phyloP scores from a whole-genome alignment of 2,113 vertebrate genomes.

The Colistium nudipinnis region DNA sequence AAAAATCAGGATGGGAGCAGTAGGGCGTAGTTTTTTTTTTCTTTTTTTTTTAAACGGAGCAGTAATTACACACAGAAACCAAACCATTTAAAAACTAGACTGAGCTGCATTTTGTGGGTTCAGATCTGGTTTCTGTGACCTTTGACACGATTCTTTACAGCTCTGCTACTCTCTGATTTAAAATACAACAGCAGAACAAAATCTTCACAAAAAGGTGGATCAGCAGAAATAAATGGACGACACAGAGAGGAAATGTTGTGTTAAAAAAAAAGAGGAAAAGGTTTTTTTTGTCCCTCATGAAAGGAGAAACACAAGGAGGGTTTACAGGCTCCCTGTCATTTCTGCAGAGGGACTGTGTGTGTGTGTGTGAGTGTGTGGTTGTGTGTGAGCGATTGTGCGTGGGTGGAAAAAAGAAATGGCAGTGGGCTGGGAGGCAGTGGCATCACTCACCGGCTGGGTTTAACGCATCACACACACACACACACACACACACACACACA shows the following conservation, averaged over 20 bases:
- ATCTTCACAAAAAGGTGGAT: too few species aligned
- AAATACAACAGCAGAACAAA: not conserved
- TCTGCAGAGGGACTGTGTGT: constrained; percentile 17
- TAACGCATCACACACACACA: constrained; percentile 39
- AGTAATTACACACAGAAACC: constrained; percentile 34
- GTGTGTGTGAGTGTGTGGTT: not conserved
- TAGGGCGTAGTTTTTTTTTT: constrained; percentile 23
- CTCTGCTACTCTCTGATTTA: not conserved
- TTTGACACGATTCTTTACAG: constrained; percentile 1
- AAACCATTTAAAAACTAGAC: not conserved
- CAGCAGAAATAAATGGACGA: not conserved
- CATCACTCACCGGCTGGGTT: constrained; percentile 38
- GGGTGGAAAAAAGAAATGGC: not conserved
- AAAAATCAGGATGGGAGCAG: not conserved
- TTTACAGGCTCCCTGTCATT: constrained; percentile 51
- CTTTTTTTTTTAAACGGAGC: constrained; percentile 1
- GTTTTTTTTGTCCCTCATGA: too few species aligned
- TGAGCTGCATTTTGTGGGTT: constrained; percentile 9
- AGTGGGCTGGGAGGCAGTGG: constrained; percentile 8
- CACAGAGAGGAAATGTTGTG: not conserved
- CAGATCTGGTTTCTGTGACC: not conserved
- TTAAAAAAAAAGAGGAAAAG: constrained; percentile 24
- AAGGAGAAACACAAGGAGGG: constrained; percentile 9
- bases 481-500: constrained; percentile 2
- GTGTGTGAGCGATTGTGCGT: constrained; percentile 4